Evolutionary conservation across 2,888 invertebrate genomes (phyloP), one percentile per base, ranked within the genome.

Genomic region (Ligdia adustata): DNA sequence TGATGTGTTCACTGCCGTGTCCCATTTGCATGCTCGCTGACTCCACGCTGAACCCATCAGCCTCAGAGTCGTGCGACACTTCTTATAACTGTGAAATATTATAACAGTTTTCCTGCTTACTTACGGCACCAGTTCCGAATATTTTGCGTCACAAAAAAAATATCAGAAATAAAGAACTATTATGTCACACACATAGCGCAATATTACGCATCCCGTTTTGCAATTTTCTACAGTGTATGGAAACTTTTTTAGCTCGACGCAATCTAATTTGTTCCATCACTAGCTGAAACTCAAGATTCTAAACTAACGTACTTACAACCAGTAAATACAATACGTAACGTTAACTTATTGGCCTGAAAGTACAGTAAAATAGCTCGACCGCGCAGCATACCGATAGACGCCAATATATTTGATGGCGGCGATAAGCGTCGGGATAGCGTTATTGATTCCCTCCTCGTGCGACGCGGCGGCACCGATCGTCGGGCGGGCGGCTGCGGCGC

Each of bases 381-480:
- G 34, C 20, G 38, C 45, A 43, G 48, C 57, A 50, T 55, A 44
- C 44, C 52, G 52, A 53, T 52, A 60, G 56, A 43, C 58, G 51
- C 44, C 63, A 63, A 64, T 71, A 72, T 70, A 65, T 69, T 67
- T 66, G 67, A 73, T 73, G 64, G 66, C 56, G 60, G 52, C 61
- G 72, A 75, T 72, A 72, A 63, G 63, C 61, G 52, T 41, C 52
- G 37, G 46, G 66, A 70, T 74, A 75, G 50, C 52, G 62, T 64
- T 60, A 82, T 80, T 75, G 79, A 83, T 82, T 79, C 75, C 68
- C 64, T 63, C 74, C 72, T 6, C 69, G 62, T 61, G 59, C 48
- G 33, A 44, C 46, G 40, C 33, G 39, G 43, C 47, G 45, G 29
- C 29, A 24, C 29, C 6, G n/a, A n/a, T n/a, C n/a, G n/a, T n/a